Conservation (phyloP, 2,888 invertebrate genomes). For the Spodoptera littoralis region DNA sequence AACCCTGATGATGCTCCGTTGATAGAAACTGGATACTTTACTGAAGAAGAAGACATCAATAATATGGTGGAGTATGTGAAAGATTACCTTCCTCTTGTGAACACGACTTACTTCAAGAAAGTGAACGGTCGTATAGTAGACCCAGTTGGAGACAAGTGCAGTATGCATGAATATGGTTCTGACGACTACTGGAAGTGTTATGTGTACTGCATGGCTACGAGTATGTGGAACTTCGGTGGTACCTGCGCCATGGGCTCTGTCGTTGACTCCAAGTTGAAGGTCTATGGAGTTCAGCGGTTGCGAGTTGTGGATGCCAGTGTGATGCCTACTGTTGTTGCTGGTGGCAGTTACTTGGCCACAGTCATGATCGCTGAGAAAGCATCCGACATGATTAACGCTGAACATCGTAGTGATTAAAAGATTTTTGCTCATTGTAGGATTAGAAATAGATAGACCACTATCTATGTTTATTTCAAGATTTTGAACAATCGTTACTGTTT, state of each 20-base stretch:
- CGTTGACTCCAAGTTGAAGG: constrained; percentile 24
- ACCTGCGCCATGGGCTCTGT: constrained; percentile 32
- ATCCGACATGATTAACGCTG: constrained; percentile 21
- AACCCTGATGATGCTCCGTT: constrained; percentile 58
- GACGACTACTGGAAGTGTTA: constrained; percentile 61
- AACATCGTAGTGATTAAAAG: constrained; percentile 1
- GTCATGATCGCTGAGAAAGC: constrained; percentile 35
- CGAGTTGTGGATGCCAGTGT: constrained; percentile 28
- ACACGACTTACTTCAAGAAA: constrained; percentile 61
- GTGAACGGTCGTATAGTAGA: constrained; percentile 54
- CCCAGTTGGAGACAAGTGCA: constrained; percentile 40
- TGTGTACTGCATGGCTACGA: constrained; percentile 15
- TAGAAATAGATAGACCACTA: no score
- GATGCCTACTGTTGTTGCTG: constrained; percentile 20
- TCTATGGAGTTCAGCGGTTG: constrained; percentile 16
- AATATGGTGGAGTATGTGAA: constrained; percentile 56
- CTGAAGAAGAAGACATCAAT: constrained; percentile 58
- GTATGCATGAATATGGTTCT: constrained; percentile 32
- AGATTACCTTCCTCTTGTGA: constrained; percentile 57
- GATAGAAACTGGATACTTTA: constrained; percentile 53
- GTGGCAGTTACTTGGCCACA: constrained; percentile 20
- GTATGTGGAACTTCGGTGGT: constrained; percentile 23
- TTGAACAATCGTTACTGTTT: no score
- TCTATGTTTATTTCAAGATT: no score
- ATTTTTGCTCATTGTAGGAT: no score